Percentiles rank a stretch among this genome's conserved stretches.
Conservation (phyloP, 92 coral and sea anemone genomes). For the Umimayanthus chanpuru region DNA sequence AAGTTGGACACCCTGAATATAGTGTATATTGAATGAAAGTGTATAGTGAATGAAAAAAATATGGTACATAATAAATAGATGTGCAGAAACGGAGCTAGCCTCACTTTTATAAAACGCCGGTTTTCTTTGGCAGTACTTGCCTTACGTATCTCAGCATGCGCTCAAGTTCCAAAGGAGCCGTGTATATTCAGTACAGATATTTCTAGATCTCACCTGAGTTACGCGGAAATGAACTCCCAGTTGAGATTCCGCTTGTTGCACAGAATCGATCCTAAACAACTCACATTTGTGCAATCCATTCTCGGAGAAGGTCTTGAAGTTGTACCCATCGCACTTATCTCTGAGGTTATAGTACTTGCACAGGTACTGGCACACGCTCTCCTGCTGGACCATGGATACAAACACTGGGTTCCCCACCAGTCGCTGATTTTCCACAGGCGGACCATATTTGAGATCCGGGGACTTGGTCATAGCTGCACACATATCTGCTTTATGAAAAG, state of each 20-base stretch:
- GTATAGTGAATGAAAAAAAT: too few relatives aligned
- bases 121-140: too few relatives aligned
- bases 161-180: background rate
- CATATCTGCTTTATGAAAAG: background rate
- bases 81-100: too few relatives aligned
- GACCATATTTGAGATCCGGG: slow-evolving; percentile 16
- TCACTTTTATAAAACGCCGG: too few relatives aligned
- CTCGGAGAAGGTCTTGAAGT: background rate
- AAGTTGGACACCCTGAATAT: too few relatives aligned
- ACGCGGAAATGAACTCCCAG: slow-evolving; percentile 13
- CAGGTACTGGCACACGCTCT: background rate
- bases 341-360: background rate
- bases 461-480: background rate
- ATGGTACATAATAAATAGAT: too few relatives aligned
- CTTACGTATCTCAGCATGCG: too few relatives aligned
- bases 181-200: background rate
- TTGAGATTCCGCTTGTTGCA: background rate
- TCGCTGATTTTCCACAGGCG: background rate
- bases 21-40: too few relatives aligned
- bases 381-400: background rate
- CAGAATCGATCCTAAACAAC: background rate
- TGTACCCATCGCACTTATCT: slow-evolving; percentile 1
- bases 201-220: background rate
- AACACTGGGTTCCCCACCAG: background rate
- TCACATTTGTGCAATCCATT: background rate